Percentiles rank a stretch among this genome's conserved stretches.
Conservation (phyloP, 1,140 invertebrate genomes). For the Uloborus diversus region DNA sequence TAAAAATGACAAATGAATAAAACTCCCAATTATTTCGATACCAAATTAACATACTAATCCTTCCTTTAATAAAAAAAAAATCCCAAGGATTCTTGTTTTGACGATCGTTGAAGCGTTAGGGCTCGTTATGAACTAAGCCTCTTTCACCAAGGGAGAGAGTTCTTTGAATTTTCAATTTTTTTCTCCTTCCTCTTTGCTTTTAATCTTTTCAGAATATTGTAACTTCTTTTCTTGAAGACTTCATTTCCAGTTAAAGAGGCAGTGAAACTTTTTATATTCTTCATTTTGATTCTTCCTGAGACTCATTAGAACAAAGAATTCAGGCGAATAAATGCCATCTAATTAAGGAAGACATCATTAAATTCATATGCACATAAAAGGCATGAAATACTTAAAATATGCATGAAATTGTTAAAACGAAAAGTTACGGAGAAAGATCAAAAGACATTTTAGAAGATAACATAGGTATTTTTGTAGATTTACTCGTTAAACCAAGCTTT, state of each 20-base stretch:
- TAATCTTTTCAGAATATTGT: not conserved
- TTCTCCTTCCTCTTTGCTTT: not conserved
- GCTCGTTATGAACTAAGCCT: slow-evolving; percentile 32
- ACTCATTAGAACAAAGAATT: not conserved
- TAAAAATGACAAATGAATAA: not conserved
- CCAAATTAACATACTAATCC: slow-evolving; percentile 33
- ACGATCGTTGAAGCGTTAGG: slow-evolving; percentile 5
- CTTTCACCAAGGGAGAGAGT: not conserved
- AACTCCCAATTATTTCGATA: slow-evolving; percentile 28
- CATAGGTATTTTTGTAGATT: too few species aligned
- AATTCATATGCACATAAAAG: too few species aligned
- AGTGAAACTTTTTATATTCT: not conserved
- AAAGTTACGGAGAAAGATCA: too few species aligned
- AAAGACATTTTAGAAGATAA: too few species aligned
- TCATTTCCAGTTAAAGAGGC: not conserved
- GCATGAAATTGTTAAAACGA: too few species aligned
- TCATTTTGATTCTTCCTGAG: not conserved
- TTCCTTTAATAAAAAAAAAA: slow-evolving; percentile 11
- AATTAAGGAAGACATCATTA: too few species aligned
- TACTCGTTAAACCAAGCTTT: too few species aligned
- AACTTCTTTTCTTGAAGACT: not conserved
- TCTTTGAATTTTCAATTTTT: not conserved
- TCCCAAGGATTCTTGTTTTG: slow-evolving; percentile 4
- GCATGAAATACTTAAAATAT: too few species aligned
- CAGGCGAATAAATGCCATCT: too few species aligned